phyloP scores from a whole-genome alignment of 1,140 invertebrate genomes.

The Leptonema lineaticorne region DNA sequence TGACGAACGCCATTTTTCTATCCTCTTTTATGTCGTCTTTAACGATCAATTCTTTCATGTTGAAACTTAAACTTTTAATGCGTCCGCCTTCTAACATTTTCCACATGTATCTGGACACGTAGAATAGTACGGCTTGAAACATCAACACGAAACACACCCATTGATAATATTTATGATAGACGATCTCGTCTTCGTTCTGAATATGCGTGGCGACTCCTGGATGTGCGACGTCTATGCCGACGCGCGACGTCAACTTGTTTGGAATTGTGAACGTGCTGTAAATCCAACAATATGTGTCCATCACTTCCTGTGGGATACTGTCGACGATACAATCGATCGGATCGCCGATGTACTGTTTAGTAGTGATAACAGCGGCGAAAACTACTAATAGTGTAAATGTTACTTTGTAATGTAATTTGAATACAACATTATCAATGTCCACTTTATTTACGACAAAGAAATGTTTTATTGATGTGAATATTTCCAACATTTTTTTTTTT shows the following conservation, averaged over 20 bases:
- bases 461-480: conserved; percentile 89
- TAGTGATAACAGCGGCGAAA: conserved; percentile 91
- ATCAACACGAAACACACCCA: conserved; percentile 94
- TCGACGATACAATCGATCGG: conserved; percentile 94
- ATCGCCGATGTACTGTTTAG: conserved; percentile 91
- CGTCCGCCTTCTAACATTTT: conserved; percentile 86
- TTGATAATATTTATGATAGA: conserved; percentile 94
- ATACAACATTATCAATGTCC: conserved; percentile 93
- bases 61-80: conserved; percentile 70
- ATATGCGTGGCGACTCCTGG: conserved; percentile 73
- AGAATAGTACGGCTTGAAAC: conserved; percentile 92
- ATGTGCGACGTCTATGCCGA: conserved; percentile 74
- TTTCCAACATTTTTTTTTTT: conserved; percentile 88
- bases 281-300: conserved; percentile 97
- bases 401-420: conserved; percentile 91
- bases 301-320: conserved; percentile 79
- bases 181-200: conserved; percentile 74
- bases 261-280: conserved; percentile 90
- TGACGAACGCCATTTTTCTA: conserved; percentile 77
- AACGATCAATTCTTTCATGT: conserved; percentile 80
- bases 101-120: conserved; percentile 87
- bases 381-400: conserved; percentile 88
- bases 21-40: conserved; percentile 76
- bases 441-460: conserved; percentile 86
- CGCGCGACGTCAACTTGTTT: conserved; percentile 65